Percentiles rank a stretch among this genome's conserved stretches.
These are phyloP conservation scores for Polyploca ridens DNA, from an alignment of 2,888 invertebrate genomes.

Conservation along the genomic window DNA sequence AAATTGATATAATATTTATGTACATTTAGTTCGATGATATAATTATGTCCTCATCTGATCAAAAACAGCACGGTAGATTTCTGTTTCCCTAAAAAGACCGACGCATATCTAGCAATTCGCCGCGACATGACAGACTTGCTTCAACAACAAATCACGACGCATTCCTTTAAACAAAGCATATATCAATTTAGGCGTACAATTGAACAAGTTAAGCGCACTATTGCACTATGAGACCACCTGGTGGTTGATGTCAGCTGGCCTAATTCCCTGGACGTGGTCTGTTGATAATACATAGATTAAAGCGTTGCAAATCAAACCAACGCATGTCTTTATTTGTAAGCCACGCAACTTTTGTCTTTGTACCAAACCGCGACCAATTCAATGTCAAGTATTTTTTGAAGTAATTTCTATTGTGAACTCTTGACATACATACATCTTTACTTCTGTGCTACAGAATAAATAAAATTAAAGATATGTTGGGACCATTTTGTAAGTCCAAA, in stretches of 20 bases:
- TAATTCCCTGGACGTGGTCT: no score
- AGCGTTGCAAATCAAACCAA: no score
- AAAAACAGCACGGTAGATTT: no score
- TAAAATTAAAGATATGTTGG: no score
- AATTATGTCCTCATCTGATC: not conserved
- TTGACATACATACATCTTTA: no score
- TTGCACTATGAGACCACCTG: not conserved
- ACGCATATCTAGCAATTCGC: not conserved
- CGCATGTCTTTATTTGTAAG: not conserved
- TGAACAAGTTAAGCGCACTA: not conserved
- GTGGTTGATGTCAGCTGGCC: not conserved
- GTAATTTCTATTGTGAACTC: not conserved
- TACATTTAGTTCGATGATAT: not conserved
- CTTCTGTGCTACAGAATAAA: no score
- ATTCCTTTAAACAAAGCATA: conserved; percentile 4
- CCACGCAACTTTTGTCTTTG: not conserved
- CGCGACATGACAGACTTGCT: not conserved
- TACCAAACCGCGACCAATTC: not conserved
- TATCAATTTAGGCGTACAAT: not conserved
- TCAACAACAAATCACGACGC: not conserved
- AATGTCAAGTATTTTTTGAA: not conserved
- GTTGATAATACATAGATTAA: no score
- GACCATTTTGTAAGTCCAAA: not conserved
- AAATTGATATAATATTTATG: not conserved
- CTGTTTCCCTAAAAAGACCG: no score